A percentile compares a stretch with the other conserved stretches of the same genome.
Conservation (phyloP, 2,797 vertebrate species). For the Pogoniulus pusillus region DNA sequence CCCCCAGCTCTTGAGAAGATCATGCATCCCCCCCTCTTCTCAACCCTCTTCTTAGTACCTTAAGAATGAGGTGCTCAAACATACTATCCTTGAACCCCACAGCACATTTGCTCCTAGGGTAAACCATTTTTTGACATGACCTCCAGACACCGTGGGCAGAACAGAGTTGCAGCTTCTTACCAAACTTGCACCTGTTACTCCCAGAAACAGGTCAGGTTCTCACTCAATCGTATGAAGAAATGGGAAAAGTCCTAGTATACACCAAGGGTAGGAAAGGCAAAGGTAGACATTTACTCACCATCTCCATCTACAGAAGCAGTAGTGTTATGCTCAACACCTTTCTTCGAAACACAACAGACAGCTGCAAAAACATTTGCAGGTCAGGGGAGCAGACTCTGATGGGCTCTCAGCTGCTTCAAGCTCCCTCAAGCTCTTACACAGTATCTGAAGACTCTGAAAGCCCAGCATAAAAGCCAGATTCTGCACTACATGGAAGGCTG, state of each 20-base stretch:
- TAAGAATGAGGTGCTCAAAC: not conserved
- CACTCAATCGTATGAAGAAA: not conserved
- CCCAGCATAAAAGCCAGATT: not conserved
- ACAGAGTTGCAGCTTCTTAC: not conserved
- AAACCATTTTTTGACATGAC: not conserved
- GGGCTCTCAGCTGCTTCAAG: not conserved
- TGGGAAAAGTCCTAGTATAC: not conserved
- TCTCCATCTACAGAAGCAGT: slow-evolving; percentile 74
- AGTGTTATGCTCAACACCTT: slow-evolving; percentile 80
- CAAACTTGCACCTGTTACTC: not conserved
- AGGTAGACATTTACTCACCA: slow-evolving; percentile 57
- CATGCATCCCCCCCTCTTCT: not conserved
- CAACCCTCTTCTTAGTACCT: not conserved
- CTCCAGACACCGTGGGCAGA: not conserved
- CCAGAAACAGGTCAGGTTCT: not conserved
- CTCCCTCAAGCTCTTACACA: not conserved
- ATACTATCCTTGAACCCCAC: not conserved
- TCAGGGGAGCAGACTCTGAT: not conserved
- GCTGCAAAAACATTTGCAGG: slow-evolving; percentile 75
- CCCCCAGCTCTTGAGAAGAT: not conserved
- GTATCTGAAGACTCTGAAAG: not conserved
- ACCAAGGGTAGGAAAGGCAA: not conserved
- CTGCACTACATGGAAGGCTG: not conserved
- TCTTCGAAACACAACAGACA: slow-evolving; percentile 89
- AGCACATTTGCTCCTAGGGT: not conserved